Evolutionary conservation across 2,113 vertebrate species (phyloP), one percentile per base, ranked within the genome.

Genomic region (Oceanodroma tethys): DNA sequence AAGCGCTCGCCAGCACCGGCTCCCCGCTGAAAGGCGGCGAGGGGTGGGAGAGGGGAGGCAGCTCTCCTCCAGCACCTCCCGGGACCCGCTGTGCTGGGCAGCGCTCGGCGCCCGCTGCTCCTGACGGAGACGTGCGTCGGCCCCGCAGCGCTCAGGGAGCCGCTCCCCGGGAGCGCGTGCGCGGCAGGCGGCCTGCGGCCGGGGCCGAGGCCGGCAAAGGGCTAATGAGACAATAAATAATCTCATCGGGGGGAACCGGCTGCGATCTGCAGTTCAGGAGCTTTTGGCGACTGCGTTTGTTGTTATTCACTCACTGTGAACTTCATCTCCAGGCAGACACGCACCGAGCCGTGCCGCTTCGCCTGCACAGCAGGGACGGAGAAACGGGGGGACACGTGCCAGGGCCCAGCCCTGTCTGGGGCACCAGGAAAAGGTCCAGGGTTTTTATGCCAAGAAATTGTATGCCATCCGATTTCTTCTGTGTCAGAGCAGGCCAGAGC

Each of bases 321-420:
- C 47, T 66, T 52, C 68, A 10, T 13, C 62, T 50, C 62, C 27
- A 5, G 1, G 2, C 36, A 18, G 81, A 13, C 60, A 6, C 32
- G 14, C 11, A 1, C 50, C 1, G 26, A 40, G 70, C n/a, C 3
- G 2, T 16, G 74, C n/a, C 15, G 9, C 14, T 13, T n/a, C 15
- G 3, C n/a, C 59, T 20, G 40, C 38, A 2, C 23, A 5, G 56
- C 40, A 3, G 17, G 52, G 40, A 29, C 3, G 53, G 40, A 32
- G 30, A 26, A 22, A 18, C 2, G 11, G 21, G 19, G 38, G 63
- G 8, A 38, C 3, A 0, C 1, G 21, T 16, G 20, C 78, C 72
- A 62, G 55, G 32, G 58, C 63, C 2, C 1, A 58, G 84, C 42
- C 84, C 65, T 9, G 19, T 21, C 58, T 42, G 47, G 10, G 23